Evolutionary conservation across 2,888 invertebrate species (phyloP), one percentile per base, ranked within the genome.

Genomic region (Hetaerina titia): DNA sequence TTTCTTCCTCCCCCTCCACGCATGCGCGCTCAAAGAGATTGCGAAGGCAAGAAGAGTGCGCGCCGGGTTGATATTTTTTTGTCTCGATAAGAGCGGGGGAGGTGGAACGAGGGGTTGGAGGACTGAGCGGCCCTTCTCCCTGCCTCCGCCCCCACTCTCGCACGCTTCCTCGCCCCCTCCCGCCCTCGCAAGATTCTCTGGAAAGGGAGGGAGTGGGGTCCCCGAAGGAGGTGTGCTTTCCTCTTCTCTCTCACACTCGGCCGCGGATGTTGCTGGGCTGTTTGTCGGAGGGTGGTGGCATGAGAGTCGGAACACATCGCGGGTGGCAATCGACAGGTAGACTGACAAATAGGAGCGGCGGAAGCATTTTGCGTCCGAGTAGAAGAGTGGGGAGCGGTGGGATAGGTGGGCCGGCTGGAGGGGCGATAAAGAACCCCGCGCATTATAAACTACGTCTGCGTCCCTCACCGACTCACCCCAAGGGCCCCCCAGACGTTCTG

Each of bases 231-330:
- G 69, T 69, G 69, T 69, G 69, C n/a, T 69, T 69, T n/a, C 69
- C 69, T 60, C 60, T 13, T 81, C 81, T 31, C 31, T 31, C 7
- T 22, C 8, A 13, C 81, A 1, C 25, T 64, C n/a, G 17, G 15
- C 64, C 64, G 25, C 17, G 19, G 25, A 63, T 15, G 90, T 90
- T 90, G 31, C 92, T 69, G 90, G 69, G 64, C 64, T 25, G 92
- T 64, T 92, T 92, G 92, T 56, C 69, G 92, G 92, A 69, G 69
- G 92, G 22, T n/a, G 92, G 64, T 56, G 92, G 92, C 22, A 90
- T 64, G 63, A 45, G 92, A 45, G n/a, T 92, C 92, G 64, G 69
- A 92, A 92, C 92, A 92, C 92, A 92, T 92, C 92, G 92, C 64
- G 17, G n/a, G 92, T 31, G 56, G 64, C 31, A 63, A 92, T 92